Conservation (phyloP, 2,888 invertebrate species). For the Agrochola lota region DNA sequence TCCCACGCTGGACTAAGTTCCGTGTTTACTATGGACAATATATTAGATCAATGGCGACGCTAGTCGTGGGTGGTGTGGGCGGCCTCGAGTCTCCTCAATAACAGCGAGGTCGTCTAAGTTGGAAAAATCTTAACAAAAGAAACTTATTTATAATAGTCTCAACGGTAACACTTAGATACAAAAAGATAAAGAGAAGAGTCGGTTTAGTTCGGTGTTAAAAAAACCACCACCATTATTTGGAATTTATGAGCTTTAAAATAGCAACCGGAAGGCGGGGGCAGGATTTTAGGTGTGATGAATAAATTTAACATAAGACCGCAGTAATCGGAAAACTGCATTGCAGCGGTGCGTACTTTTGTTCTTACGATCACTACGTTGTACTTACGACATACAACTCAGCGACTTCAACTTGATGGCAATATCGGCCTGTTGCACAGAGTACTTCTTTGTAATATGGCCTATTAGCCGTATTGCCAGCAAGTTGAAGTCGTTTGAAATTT, state of each 20-base stretch:
- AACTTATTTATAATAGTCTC: not conserved
- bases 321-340: not conserved
- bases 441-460: too few species aligned
- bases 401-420: too few species aligned
- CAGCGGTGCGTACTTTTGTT: too few species aligned
- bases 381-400: too few species aligned
- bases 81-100: not conserved
- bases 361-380: too few species aligned
- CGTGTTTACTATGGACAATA: not conserved
- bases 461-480: not conserved
- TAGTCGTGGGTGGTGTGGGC: constrained; percentile 6
- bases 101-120: not conserved
- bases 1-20: constrained; percentile 5
- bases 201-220: not conserved
- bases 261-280: not conserved
- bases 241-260: not conserved
- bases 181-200: not conserved
- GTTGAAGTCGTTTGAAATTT: constrained; percentile 27
- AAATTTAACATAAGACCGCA: not conserved
- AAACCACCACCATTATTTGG: not conserved
- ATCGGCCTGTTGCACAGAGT: too few species aligned
- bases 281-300: not conserved
- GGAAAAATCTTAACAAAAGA: not conserved
- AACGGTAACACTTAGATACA: not conserved
- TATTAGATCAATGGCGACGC: constrained; percentile 11